Base-by-base conservation (phyloP, 2,888 invertebrate species). In the Smittia aterrima region DNA sequence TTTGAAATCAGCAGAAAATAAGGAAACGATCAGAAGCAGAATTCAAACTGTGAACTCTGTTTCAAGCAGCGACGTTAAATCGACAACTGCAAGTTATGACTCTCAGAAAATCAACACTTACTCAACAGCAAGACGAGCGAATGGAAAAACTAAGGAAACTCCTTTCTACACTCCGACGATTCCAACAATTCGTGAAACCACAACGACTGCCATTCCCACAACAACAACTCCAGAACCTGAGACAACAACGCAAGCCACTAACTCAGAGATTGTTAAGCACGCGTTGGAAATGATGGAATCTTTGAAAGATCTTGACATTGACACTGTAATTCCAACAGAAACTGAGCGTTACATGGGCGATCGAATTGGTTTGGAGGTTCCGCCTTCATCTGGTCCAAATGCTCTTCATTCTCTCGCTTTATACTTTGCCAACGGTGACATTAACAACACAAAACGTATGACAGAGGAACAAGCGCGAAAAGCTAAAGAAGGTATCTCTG, bases 361-460 rank as follows among this genome's bases (percentile, higher is more conserved):
- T 27, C 84, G 90, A 75, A 85, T 86, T 40, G 91, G 90, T 1
- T 82, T 90, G n/a, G 84, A 88, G 4, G 87, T 90, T 7, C 90
- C 91, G 1, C 88, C 89, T 16, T 91, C 92, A 0, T 87, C 90
- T 0, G 91, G 92, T 0, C 92, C 92, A 0, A 90, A 91, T 79
- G 90, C 92, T 0, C 83, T 92, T 11, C 91, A 92, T 77, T 90
- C 92, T 0, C 80, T 93, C 62, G 92, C 93, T 0, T 87, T 91
- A 77, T 93, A 93, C 79, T 93, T 92, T 79, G 92, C 92, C 79
- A 7, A 79, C 84, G 27, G 82, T 79, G 25, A 81, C 86, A 38
- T 80, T 83, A 2, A 78, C 81, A 1, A 79, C 78, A 1, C 79
- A 80, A 53, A 75, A 78, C 38, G 74, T 77, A 62, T 72, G 13